Conservation (phyloP, 2,888 invertebrate species). For the Euphydryas editha region DNA sequence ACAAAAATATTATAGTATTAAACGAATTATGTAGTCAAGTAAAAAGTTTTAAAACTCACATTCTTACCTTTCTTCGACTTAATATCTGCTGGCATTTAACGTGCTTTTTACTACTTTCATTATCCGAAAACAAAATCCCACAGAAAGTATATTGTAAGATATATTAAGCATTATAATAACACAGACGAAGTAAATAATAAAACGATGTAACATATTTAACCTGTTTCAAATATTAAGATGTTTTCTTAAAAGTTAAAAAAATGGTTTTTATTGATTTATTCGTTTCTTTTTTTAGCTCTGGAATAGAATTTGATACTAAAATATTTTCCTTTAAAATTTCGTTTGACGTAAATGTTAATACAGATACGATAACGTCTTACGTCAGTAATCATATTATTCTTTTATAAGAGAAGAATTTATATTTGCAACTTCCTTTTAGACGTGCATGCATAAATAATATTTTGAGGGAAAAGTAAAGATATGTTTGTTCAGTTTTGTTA, state of each 20-base stretch:
- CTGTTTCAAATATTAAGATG: not conserved
- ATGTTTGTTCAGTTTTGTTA: too few relatives aligned
- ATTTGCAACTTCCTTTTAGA: conserved; percentile 6
- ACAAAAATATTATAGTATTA: too few relatives aligned
- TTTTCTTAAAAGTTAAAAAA: too few relatives aligned
- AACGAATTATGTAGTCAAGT: not conserved
- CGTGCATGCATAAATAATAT: too few relatives aligned
- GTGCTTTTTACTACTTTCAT: conserved; percentile 28
- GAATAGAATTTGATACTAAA: not conserved
- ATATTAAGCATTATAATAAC: conserved; percentile 33
- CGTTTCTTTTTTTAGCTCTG: not conserved
- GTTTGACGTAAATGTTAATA: conserved; percentile 17
- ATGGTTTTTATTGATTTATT: not conserved
- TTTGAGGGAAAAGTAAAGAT: too few relatives aligned
- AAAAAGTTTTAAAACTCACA: conserved; percentile 30
- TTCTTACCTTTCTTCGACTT: conserved; percentile 39
- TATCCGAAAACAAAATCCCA: conserved; percentile 36
- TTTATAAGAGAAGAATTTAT: conserved; percentile 8
- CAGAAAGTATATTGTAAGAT: conserved; percentile 26
- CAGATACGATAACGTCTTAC: conserved; percentile 13
- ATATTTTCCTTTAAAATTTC: not conserved
- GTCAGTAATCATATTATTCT: conserved; percentile 23
- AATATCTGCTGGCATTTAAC: conserved; percentile 41
- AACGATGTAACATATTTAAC: conserved; percentile 29
- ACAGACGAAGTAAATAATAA: conserved; percentile 23